Conservation (phyloP, 2,888 invertebrate genomes). For the Ophraella communa region DNA sequence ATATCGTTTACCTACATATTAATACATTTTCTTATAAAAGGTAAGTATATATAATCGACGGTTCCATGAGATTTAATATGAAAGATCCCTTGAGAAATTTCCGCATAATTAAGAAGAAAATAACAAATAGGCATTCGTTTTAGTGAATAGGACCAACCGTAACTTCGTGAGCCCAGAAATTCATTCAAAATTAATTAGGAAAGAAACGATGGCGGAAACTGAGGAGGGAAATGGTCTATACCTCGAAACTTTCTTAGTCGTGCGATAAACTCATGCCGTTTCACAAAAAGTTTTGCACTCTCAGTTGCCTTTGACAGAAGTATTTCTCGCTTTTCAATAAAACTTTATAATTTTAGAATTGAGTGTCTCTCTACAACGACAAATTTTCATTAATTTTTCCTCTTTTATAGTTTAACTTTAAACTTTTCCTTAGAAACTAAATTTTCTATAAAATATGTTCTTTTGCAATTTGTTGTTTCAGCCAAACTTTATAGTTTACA, state of each 20-base stretch:
- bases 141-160: constrained; percentile 6
- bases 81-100: background rate
- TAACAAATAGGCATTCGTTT: constrained; percentile 7
- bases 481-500: background rate
- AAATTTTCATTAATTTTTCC: constrained; percentile 19
- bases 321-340: constrained; percentile 17
- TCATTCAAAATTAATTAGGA: constrained; percentile 17
- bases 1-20: too few species aligned
- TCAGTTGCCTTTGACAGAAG: constrained; percentile 21
- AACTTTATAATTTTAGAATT: constrained; percentile 15
- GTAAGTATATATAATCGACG: background rate
- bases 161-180: background rate
- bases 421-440: background rate
- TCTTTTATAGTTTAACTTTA: background rate
- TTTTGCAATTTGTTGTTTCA: background rate
- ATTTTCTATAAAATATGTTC: background rate
- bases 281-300: constrained; percentile 14
- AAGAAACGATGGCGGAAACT: background rate
- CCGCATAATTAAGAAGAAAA: constrained; percentile 2
- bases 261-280: constrained; percentile 13
- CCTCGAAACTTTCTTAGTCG: constrained; percentile 7
- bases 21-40: background rate
- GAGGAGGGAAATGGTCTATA: background rate
- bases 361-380: constrained; percentile 14
- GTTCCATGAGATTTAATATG: background rate